Conservation (phyloP, 2,888 invertebrate genomes). For the Macaria liturata region DNA sequence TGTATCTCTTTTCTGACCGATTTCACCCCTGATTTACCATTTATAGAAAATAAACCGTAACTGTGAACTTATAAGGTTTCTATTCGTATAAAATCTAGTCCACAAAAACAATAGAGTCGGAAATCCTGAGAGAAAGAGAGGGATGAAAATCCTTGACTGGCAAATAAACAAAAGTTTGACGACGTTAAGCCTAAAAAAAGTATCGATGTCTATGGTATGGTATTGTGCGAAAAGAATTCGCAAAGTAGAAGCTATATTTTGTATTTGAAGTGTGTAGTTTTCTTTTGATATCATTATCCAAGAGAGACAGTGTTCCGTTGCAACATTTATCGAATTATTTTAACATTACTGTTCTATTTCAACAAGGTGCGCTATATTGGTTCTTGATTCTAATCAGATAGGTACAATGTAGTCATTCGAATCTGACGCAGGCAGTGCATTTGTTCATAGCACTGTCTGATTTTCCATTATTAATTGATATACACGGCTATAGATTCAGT, state of each 20-base stretch:
- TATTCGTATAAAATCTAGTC: too few relatives aligned
- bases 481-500: not conserved
- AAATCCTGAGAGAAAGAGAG: too few relatives aligned
- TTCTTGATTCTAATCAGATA: slow-evolving; percentile 1
- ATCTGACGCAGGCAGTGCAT: slow-evolving; percentile 28
- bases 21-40: too few relatives aligned
- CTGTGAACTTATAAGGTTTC: too few relatives aligned
- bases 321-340: not conserved
- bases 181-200: too few relatives aligned
- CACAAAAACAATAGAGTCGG: too few relatives aligned
- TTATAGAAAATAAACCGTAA: too few relatives aligned
- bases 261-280: too few relatives aligned
- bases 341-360: not conserved
- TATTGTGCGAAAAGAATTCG: not conserved
- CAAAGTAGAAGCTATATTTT: not conserved
- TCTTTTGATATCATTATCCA: not conserved
- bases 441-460: slow-evolving; percentile 10
- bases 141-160: too few relatives aligned
- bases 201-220: too few relatives aligned
- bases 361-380: not conserved
- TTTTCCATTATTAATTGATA: slow-evolving; percentile 12
- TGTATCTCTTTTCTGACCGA: too few relatives aligned
- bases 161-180: too few relatives aligned
- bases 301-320: not conserved
- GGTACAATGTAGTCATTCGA: slow-evolving; percentile 13